Percentiles rank a stretch among this genome's conserved stretches.
Conservation (phyloP, 2,888 invertebrate genomes). For the Dioctria linearis region DNA sequence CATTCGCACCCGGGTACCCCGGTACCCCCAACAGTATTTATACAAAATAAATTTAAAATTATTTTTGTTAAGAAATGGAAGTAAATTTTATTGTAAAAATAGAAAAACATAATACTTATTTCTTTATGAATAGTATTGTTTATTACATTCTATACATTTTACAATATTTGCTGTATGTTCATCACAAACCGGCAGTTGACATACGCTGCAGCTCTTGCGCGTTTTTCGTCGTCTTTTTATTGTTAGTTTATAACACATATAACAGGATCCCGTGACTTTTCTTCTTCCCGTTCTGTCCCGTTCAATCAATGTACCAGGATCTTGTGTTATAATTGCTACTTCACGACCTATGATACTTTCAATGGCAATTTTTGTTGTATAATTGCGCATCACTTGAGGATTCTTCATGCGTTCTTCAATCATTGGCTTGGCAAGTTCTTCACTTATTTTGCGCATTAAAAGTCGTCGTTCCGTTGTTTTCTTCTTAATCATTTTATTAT, state of each 20-base stretch:
- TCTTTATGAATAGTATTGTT: conserved; percentile 39
- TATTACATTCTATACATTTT: conserved; percentile 46
- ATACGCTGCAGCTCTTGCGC: conserved; percentile 19
- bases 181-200: conserved; percentile 29
- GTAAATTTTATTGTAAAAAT: neutral
- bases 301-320: neutral
- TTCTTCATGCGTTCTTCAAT: conserved; percentile 46
- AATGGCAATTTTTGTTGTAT: conserved; percentile 21
- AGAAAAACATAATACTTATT: neutral
- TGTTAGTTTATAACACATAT: neutral
- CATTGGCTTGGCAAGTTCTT: conserved; percentile 51
- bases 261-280: neutral
- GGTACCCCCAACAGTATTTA: neutral
- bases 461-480: conserved; percentile 50
- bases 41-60: conserved; percentile 5
- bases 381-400: conserved; percentile 39
- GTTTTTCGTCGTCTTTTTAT: conserved; percentile 29
- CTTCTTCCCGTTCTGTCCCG: neutral
- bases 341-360: conserved; percentile 29
- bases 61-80: neutral
- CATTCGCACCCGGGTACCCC: neutral
- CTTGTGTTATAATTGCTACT: conserved; percentile 1
- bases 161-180: conserved; percentile 30
- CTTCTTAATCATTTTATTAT: conserved; percentile 51
- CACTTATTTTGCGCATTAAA: conserved; percentile 51